Conservation (phyloP, 2,113 vertebrate genomes). For the Scomber japonicus region DNA sequence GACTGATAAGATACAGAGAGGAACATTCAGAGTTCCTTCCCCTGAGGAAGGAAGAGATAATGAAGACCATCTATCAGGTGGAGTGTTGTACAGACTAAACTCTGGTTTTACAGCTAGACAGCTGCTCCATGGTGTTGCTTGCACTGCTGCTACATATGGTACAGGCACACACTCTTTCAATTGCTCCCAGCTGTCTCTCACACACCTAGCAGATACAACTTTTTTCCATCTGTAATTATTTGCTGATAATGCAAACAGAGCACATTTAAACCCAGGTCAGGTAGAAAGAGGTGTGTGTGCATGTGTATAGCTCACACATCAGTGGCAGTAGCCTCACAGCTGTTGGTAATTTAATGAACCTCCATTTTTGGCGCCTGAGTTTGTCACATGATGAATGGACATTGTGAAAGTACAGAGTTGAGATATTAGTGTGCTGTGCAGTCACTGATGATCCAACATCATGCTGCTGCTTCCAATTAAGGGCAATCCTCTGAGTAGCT, state of each 20-base stretch:
- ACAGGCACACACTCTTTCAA: background rate
- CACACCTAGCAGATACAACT: background rate
- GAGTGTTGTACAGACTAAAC: conserved; percentile 53
- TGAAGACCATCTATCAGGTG: conserved; percentile 79
- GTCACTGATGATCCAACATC: conserved; percentile 19
- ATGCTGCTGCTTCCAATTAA: conserved; percentile 7
- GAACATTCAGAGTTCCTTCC: conserved; percentile 43
- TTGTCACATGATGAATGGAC: conserved; percentile 47
- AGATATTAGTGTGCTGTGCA: conserved; percentile 6
- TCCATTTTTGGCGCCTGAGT: conserved; percentile 37
- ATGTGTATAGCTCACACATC: background rate
- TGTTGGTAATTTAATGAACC: conserved; percentile 32
- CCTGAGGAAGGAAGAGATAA: conserved; percentile 68
- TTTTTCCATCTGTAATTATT: conserved; percentile 18
- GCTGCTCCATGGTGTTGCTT: conserved; percentile 5
- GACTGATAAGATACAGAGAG: conserved; percentile 66
- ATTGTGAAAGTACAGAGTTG: conserved; percentile 1
- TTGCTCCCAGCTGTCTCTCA: background rate
- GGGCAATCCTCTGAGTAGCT: background rate
- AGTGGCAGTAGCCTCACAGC: conserved; percentile 14
- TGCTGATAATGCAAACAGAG: conserved; percentile 2
- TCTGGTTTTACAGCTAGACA: conserved; percentile 43
- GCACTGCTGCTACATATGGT: conserved; percentile 10
- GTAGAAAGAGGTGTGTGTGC: conserved; percentile 8
- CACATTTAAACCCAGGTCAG: conserved; percentile 13